Evolutionary conservation across 2,888 invertebrate genomes (phyloP), one percentile per base, ranked within the genome.

Genomic region (Polyploca ridens): DNA sequence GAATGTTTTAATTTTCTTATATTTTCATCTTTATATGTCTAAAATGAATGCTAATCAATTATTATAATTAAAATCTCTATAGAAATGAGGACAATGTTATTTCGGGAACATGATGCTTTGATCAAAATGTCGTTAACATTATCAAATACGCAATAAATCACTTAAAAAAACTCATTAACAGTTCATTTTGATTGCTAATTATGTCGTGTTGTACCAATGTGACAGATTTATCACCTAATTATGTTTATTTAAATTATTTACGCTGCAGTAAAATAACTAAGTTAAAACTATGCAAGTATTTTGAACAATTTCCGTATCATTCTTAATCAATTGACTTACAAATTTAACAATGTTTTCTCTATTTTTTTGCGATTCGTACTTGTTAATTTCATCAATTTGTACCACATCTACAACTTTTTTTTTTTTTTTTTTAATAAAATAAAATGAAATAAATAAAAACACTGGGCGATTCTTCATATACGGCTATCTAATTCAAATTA

Each of bases 221-320:
- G 27, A 41, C 61, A 61, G 41, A 19, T 61, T 61, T 61, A 61
- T 61, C 19, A 44, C n/a, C 59, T 35, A 61, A 61, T 61, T 61
- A 41, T 27, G 27, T 61, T 61, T 41, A 13, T 38, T 41, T 3
- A 27, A 61, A 60, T 13, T 6, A 14, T 49, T 19, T 16, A n/a
- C 5, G 3, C 54, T 7, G 35, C 54, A 10, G n/a, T 54, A 19
- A 54, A 54, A 54, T 54, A 54, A 10, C 54, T n/a, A 35, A 6
- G 33, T 14, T 33, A 19, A 14, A 58, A 27, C 33, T 33, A 58
- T n/a, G 33, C 54, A 19, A 54, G 54, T 54, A 8, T 54, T 54
- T 54, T 3, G 10, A 54, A 16, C 10, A 0, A 3, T 49, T 49
- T 7, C 49, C 49, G 3, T 8, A 38, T 38, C 10, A 8, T 49